A percentile compares a stretch with the other conserved stretches of the same genome.
These are phyloP conservation scores for Electrophaes corylata DNA, from an alignment of 2,888 invertebrate species.

Conservation along the genomic window DNA sequence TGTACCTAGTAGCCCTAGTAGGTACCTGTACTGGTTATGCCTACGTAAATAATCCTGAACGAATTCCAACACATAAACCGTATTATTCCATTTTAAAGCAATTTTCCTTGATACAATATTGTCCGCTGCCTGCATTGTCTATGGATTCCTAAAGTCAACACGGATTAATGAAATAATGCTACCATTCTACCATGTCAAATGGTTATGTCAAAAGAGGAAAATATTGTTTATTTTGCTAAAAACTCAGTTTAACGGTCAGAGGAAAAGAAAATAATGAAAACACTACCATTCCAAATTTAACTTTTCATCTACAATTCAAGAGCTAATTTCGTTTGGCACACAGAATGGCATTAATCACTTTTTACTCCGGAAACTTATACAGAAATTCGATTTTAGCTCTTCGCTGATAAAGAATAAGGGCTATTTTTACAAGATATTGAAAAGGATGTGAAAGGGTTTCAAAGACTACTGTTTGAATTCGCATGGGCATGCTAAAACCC, in stretches of 20 bases:
- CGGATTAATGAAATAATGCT: no score
- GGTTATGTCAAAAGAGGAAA: no score
- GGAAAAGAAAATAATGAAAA: conserved; percentile 6
- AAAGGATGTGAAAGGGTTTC: conserved; percentile 6
- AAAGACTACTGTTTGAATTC: conserved; percentile 22
- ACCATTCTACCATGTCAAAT: no score
- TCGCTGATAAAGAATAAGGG: background rate
- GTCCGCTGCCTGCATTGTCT: no score
- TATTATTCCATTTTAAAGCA: no score
- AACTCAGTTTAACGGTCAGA: conserved; percentile 2
- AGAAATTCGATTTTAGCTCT: background rate
- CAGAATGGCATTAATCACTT: background rate
- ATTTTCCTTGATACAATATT: no score
- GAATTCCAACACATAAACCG: no score
- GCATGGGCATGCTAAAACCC: conserved; percentile 28
- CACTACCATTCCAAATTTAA: conserved; percentile 3
- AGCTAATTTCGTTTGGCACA: background rate
- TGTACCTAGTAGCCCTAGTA: no score
- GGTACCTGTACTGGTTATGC: no score
- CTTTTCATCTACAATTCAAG: background rate
- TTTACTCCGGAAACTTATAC: background rate
- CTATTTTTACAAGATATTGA: background rate
- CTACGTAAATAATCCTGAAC: no score
- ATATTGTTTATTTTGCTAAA: no score
- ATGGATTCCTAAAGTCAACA: no score